Base-by-base conservation (phyloP, 2,113 vertebrate genomes). In the Tragelaphus scriptus region DNA sequence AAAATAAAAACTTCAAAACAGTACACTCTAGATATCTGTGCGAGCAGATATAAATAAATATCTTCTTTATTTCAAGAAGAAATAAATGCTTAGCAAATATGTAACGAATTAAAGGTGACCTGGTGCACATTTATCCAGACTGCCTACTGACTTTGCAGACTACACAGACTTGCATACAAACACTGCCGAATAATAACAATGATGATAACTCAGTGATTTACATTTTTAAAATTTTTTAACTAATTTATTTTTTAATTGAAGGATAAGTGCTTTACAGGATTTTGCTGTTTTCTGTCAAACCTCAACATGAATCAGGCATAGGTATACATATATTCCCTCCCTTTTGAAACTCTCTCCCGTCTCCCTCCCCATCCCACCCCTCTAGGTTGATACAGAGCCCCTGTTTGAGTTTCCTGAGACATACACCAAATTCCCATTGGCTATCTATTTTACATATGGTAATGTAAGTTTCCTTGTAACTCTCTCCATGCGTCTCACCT, bases 1-100 rank as follows among this genome's bases (percentile, higher is more conserved):
- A 97, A 68, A 98, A 88, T 40, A 63, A 92, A 89, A 92, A 56
- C 17, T 88, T 94, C 92, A 92, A 91, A 94, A 92, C 7, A 94
- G 26, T 2, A 15, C 65, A 82, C 55, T 81, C 59, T 36, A 75
- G 61, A 84, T 11, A 90, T 17, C 81, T 68, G 40, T n/a, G 47
- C 12, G 53, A 91, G 86, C 53, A 91, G 44, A 44, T 44, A 44
- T 44, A 44, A 44, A 44, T 44, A 44, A 44, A 44, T 44, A 44
- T 44, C 44, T 44, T 44, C 44, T 44, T 55, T 88, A 40, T 92
- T 90, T 87, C 40, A 90, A 88, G 44, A 96, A 80, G 25, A 96
- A 75, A 85, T 51, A 59, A 21, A 77, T 17, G 7, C 28, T 40
- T 77, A 44, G 16, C 21, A 59, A 82, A 93, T 91, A 68, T n/a